These are phyloP conservation scores for mouse (Mus musculus) DNA, from an alignment of 2,113 vertebrate species.

Conservation along the genomic window DNA sequence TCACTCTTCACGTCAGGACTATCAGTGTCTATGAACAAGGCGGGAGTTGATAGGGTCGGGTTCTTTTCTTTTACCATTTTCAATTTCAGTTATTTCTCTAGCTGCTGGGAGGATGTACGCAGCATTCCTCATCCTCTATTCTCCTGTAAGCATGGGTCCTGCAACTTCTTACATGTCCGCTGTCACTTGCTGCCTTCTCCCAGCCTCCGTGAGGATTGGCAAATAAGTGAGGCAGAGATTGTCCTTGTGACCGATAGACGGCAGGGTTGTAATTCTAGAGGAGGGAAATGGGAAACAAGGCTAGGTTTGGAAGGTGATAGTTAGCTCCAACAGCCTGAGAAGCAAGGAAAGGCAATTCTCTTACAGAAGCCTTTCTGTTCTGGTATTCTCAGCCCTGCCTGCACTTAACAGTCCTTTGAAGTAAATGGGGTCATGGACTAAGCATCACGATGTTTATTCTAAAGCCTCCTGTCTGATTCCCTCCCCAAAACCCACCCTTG, in stretches of 20 bases:
- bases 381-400: constrained; percentile 18
- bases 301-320: neutral
- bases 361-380: constrained; percentile 26
- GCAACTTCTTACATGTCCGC: neutral
- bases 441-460: constrained; percentile 74
- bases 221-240: neutral
- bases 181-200: neutral
- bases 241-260: neutral
- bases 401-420: constrained; percentile 75
- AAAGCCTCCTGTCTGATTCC: constrained; percentile 73
- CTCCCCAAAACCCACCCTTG: constrained; percentile 66
- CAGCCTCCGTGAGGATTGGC: neutral
- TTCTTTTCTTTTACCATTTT: constrained; percentile 29
- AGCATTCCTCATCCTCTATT: neutral
- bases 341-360: neutral
- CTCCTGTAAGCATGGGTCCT: neutral
- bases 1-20: neutral
- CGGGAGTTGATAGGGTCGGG: neutral
- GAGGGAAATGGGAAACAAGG: neutral
- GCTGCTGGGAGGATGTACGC: neutral
- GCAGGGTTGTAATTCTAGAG: constrained; percentile 18
- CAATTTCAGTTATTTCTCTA: neutral
- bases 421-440: constrained; percentile 69
- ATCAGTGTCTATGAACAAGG: constrained; percentile 4
- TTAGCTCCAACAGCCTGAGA: neutral